These are phyloP conservation scores for Reticulitermes lucifugus DNA, from an alignment of 2,888 invertebrate species.

Conservation along the genomic window DNA sequence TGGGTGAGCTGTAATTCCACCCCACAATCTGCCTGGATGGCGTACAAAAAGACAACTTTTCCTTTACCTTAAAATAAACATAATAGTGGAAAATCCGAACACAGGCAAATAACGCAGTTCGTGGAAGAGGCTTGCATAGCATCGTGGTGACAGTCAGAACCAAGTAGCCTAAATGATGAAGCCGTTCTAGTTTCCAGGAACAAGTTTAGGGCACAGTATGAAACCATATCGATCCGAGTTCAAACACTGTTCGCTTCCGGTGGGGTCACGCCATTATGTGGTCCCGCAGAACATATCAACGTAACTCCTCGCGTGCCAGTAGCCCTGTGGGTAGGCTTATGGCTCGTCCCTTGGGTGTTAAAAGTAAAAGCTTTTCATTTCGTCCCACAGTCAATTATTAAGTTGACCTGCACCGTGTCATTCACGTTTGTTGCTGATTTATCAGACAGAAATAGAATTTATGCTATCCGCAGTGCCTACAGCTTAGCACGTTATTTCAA, in stretches of 20 bases:
- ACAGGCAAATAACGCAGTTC: too few species aligned
- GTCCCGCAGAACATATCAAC: constrained; percentile 5
- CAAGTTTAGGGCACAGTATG: background rate
- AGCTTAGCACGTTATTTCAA: too few species aligned
- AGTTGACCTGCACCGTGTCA: too few species aligned
- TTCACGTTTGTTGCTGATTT: too few species aligned
- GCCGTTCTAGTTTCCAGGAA: background rate
- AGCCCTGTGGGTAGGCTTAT: background rate
- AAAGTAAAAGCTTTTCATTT: background rate
- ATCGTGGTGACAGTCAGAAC: background rate
- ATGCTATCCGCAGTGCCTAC: too few species aligned
- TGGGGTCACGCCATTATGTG: background rate
- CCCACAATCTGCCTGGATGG: too few species aligned
- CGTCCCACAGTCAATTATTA: too few species aligned
- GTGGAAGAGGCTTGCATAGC: background rate
- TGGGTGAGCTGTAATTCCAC: too few species aligned
- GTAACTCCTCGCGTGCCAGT: background rate
- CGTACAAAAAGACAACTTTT: too few species aligned
- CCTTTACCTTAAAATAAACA: too few species aligned
- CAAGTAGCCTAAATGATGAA: background rate
- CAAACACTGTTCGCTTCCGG: background rate
- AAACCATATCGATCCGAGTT: constrained; percentile 1
- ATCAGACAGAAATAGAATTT: too few species aligned
- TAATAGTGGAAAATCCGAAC: too few species aligned
- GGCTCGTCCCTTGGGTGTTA: background rate